Conservation (phyloP, 1,140 invertebrate genomes). For the Drosophila busckii region DNA sequence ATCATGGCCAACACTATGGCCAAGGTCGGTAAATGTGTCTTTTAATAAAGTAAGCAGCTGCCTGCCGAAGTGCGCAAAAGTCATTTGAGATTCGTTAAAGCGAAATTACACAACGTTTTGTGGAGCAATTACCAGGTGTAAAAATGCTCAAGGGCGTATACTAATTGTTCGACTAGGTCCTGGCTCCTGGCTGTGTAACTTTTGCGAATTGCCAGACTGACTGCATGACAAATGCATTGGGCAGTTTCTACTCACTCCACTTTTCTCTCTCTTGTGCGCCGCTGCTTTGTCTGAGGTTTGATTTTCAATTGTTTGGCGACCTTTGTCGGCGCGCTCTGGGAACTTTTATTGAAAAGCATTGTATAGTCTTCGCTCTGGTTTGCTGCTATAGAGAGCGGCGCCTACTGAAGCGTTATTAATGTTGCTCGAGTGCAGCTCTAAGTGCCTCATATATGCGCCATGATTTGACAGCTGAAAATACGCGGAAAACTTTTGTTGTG, state of each 20-base stretch:
- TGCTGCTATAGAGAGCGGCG: conserved; percentile 30
- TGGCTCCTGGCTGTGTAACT: neutral
- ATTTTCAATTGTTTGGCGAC: conserved; percentile 52
- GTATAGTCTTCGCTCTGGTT: conserved; percentile 3
- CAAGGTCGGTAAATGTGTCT: conserved; percentile 33
- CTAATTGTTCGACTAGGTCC: conserved; percentile 59
- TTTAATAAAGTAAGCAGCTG: no score
- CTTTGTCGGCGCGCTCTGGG: conserved; percentile 53
- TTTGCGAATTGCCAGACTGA: conserved; percentile 31
- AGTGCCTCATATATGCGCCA: conserved; percentile 29
- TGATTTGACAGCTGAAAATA: conserved; percentile 28
- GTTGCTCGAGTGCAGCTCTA: conserved; percentile 31
- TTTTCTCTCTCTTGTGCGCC: conserved; percentile 52
- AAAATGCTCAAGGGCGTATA: conserved; percentile 58
- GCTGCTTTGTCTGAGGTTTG: no score
- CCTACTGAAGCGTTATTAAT: conserved; percentile 66
- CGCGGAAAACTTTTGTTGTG: conserved; percentile 19
- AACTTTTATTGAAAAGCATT: conserved; percentile 67
- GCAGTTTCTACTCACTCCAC: conserved; percentile 9
- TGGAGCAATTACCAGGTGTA: conserved; percentile 75
- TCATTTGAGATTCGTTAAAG: conserved; percentile 72
- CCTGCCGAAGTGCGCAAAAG: no score
- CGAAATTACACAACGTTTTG: conserved; percentile 70
- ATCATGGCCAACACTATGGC: conserved; percentile 3
- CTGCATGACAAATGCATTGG: conserved; percentile 50